Conservation (phyloP, 37 sponge, comb jelly and placozoan species). For the Petrosia ficiformis region DNA sequence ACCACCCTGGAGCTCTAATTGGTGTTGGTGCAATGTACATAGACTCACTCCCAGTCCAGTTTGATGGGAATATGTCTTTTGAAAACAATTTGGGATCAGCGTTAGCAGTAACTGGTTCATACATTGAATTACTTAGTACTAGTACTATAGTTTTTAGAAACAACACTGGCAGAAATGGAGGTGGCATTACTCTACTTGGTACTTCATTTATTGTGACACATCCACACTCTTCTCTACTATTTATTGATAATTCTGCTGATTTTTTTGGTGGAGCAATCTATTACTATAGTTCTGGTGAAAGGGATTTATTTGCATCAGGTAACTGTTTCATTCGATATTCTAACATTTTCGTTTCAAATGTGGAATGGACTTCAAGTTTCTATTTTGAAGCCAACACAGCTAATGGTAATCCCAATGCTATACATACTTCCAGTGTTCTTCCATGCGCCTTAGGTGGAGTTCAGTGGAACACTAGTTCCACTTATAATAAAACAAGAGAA, state of each 20-base stretch:
- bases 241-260: constrained; percentile 23
- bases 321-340: constrained; percentile 57
- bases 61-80: not conserved
- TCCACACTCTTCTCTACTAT: constrained; percentile 1
- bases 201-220: constrained; percentile 23
- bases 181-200: constrained; percentile 39
- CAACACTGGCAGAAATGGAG: constrained; percentile 39
- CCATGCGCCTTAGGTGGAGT: constrained; percentile 25
- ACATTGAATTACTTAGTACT: not conserved
- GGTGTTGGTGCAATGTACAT: constrained; percentile 29
- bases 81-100: constrained; percentile 8
- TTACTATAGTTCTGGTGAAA: constrained; percentile 27
- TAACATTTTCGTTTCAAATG: constrained; percentile 1
- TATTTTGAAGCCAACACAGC: constrained; percentile 36
- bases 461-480: not conserved
- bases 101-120: not conserved
- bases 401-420: constrained; percentile 13
- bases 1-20: not conserved
- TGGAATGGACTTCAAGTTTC: constrained; percentile 34
- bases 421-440: constrained; percentile 38
- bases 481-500: not conserved
- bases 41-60: constrained; percentile 9
- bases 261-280: constrained; percentile 57
- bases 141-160: constrained; percentile 5
- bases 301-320: constrained; percentile 4